Conservation (phyloP, 2,113 vertebrate genomes). For the Edolisoma coerulescens region DNA sequence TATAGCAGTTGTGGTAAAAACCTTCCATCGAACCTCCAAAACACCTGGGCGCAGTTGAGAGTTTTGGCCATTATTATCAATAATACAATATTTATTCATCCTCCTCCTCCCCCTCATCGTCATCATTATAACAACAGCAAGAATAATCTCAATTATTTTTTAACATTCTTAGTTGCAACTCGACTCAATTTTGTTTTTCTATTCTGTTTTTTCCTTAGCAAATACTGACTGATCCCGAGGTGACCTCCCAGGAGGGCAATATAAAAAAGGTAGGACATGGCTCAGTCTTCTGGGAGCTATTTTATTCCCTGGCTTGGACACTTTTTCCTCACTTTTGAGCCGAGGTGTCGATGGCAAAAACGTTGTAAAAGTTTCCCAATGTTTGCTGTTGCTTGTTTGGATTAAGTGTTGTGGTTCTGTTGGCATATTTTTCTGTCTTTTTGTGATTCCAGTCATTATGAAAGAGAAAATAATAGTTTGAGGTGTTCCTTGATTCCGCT, state of each 20-base stretch:
- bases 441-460: not conserved
- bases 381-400: not conserved
- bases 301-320: not conserved
- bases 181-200: not conserved
- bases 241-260: conserved; percentile 83
- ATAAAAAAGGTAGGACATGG: conserved; percentile 87
- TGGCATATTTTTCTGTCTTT: not conserved
- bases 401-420: not conserved
- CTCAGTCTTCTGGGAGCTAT: not conserved
- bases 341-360: not conserved
- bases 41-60: not conserved
- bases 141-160: not conserved
- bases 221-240: conserved; percentile 87
- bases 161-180: not conserved
- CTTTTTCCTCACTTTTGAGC: not conserved
- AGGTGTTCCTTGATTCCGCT: conserved; percentile 12
- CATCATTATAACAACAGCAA: too few species aligned
- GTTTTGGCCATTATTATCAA: not conserved
- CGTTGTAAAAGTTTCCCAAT: accelerated
- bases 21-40: not conserved
- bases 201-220: conserved; percentile 64
- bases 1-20: accelerated
- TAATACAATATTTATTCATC: not conserved
- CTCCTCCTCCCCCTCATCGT: accelerated
- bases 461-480: not conserved